A percentile compares a stretch with the other conserved stretches of the same genome.
phyloP scores from a whole-genome alignment of 2,797 vertebrate species.

The Atherinosoma microstoma region DNA sequence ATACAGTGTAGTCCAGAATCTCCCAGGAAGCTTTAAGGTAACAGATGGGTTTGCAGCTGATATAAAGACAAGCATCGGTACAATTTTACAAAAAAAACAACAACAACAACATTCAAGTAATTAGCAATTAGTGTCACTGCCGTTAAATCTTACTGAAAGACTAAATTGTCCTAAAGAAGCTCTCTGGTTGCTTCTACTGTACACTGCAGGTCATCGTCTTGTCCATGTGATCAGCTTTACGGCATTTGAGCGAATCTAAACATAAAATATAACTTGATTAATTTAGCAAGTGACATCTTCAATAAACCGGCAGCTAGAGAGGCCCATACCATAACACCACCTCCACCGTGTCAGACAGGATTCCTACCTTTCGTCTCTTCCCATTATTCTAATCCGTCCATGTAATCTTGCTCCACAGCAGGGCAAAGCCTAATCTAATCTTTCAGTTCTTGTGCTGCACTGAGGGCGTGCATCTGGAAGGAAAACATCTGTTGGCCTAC shows the following conservation, averaged over 20 bases:
- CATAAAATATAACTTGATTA: background rate
- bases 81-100: background rate
- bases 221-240: background rate
- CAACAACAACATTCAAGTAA: too few relatives aligned
- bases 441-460: background rate
- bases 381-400: background rate
- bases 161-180: background rate
- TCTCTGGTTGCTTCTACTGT: background rate
- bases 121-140: background rate
- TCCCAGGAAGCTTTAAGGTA: slow-evolving; percentile 2
- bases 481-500: background rate
- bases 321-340: background rate
- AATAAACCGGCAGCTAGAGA: background rate
- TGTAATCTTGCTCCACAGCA: background rate
- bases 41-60: background rate
- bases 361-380: background rate
- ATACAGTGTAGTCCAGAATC: slow-evolving; percentile 5
- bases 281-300: background rate
- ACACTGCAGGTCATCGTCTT: background rate
- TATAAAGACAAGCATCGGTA: background rate
- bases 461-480: background rate
- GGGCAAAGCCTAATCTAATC: background rate
- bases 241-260: background rate
- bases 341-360: slow-evolving; percentile 6
- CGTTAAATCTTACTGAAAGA: background rate